A percentile compares a stretch with the other conserved stretches of the same genome.
Evolutionary conservation across 35 echinoderm and acorn worm genomes (phyloP).

Genomic region (Ophioderma brevispina): DNA sequence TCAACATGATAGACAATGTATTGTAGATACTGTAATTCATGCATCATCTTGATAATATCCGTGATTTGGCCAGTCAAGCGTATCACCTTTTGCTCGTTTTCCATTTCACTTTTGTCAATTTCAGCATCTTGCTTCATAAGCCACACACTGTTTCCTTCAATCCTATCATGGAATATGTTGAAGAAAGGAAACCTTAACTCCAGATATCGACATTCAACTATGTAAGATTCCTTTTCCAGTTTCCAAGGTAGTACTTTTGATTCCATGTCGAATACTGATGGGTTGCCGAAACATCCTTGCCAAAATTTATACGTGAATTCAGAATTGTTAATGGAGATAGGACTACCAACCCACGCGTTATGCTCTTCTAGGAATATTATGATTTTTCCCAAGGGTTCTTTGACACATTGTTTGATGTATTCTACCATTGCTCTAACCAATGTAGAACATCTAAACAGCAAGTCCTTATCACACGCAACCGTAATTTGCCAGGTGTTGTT

Average conservation of each 20-base stretch:
- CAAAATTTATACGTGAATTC: not conserved
- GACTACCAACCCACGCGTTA: slow-evolving; percentile 18
- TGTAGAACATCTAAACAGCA: not conserved
- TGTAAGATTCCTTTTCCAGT: slow-evolving; percentile 23
- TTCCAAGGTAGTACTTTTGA: not conserved
- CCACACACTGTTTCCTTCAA: slow-evolving; percentile 1
- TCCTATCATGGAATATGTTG: slow-evolving; percentile 1
- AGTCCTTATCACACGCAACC: not conserved
- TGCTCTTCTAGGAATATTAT: slow-evolving; percentile 10
- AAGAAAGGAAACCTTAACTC: slow-evolving; percentile 18
- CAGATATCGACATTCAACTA: not conserved
- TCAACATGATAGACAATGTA: not conserved
- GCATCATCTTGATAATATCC: no score
- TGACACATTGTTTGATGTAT: slow-evolving; percentile 17
- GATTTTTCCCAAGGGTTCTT: slow-evolving; percentile 1
- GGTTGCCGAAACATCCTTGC: slow-evolving; percentile 1
- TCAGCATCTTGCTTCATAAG: no score
- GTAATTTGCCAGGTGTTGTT: slow-evolving; percentile 13
- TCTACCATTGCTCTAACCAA: not conserved
- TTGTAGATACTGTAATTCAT: no score
- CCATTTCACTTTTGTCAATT: no score
- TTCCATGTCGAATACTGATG: not conserved
- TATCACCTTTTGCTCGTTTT: no score
- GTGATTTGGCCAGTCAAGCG: no score
- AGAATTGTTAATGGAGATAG: not conserved